Evolutionary conservation across 2,888 invertebrate genomes (phyloP).

Genomic region (Lasioglossum villosulum): DNA sequence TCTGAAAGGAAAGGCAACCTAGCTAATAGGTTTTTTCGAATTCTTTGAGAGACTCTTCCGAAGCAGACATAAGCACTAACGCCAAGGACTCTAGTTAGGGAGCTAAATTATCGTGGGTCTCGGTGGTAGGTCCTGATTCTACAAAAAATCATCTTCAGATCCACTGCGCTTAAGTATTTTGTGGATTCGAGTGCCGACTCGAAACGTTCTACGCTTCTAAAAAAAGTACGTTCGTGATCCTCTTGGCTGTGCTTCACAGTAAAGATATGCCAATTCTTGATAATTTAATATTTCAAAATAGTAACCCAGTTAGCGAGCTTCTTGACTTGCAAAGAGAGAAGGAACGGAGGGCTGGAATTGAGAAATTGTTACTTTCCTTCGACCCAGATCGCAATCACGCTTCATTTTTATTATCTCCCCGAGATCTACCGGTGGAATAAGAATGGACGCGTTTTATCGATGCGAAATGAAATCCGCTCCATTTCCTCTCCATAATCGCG

Average conservation of each 20-base stretch:
- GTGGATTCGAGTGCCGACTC: not conserved
- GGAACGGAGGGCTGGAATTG: not conserved
- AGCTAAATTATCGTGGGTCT: not conserved
- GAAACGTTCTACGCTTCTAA: not conserved
- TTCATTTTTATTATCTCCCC: not conserved
- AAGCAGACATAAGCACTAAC: not conserved
- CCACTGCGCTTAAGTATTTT: not conserved
- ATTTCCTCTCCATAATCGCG: not conserved
- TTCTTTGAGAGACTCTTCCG: not conserved
- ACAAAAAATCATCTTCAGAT: not conserved
- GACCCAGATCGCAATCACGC: slow-evolving; percentile 3
- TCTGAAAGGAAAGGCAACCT: not conserved
- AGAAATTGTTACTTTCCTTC: not conserved
- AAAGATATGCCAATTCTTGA: not conserved
- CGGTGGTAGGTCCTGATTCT: not conserved
- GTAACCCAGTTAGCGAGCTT: not conserved
- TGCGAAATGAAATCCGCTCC: not conserved
- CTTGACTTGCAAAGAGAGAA: not conserved
- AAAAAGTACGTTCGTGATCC: not conserved
- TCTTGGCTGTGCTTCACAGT: not conserved
- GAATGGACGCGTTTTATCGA: not conserved
- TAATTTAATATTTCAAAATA: not conserved
- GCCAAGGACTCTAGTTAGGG: not conserved
- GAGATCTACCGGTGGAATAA: not conserved
- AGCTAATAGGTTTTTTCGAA: not conserved